A percentile compares a stretch with the other conserved stretches of the same genome.
Conservation (phyloP, 2,888 invertebrate genomes). For the Coleophora flavipennella region DNA sequence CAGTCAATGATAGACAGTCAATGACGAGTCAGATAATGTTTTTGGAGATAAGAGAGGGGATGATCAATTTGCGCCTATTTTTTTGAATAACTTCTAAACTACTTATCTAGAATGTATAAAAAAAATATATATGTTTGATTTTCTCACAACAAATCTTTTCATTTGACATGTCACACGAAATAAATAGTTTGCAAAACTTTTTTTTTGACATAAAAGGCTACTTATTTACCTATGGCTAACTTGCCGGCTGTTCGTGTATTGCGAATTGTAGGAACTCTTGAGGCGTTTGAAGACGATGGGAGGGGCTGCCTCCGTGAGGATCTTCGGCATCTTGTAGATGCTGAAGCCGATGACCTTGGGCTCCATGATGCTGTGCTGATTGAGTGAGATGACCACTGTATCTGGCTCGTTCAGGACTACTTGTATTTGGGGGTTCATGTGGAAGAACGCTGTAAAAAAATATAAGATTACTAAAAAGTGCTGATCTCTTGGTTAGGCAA, state of each 20-base stretch:
- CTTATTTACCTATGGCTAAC: slow-evolving; percentile 71
- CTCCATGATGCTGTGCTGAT: slow-evolving; percentile 93
- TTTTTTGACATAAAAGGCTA: not conserved
- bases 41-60: no score
- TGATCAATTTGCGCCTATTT: no score
- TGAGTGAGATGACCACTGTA: slow-evolving; percentile 83
- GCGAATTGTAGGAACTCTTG: slow-evolving; percentile 89
- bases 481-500: not conserved
- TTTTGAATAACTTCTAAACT: no score
- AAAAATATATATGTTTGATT: no score
- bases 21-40: no score
- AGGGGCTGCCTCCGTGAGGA: slow-evolving; percentile 81
- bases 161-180: no score
- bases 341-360: slow-evolving; percentile 95
- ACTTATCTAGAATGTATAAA: no score
- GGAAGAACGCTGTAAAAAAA: slow-evolving; percentile 81
- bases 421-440: slow-evolving; percentile 93
- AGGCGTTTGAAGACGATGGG: slow-evolving; percentile 88
- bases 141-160: no score
- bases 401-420: slow-evolving; percentile 79
- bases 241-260: slow-evolving; percentile 93
- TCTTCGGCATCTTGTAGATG: slow-evolving; percentile 82
- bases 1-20: no score
- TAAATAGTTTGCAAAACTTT: no score
- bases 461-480: no score